These are phyloP conservation scores for Phalangium opilio DNA, from an alignment of 2,888 invertebrate species.

Conservation along the genomic window DNA sequence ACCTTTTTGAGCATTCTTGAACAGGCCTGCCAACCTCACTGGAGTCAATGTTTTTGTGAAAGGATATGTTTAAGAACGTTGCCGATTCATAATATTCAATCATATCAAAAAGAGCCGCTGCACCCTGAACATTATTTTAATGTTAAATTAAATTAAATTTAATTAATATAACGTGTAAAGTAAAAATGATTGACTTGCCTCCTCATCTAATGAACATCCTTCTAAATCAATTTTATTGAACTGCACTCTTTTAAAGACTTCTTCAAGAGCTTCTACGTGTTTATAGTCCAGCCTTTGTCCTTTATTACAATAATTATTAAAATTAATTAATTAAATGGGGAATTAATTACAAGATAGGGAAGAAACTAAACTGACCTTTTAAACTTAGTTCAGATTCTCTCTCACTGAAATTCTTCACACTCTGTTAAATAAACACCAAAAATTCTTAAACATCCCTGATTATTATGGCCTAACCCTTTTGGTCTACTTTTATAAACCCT, in stretches of 20 bases:
- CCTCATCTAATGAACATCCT: slow-evolving; percentile 51
- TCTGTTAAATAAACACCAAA: too few relatives aligned
- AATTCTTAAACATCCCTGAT: too few relatives aligned
- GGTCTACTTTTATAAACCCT: too few relatives aligned
- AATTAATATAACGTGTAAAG: not conserved
- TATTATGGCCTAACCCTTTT: too few relatives aligned
- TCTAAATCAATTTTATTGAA: slow-evolving; percentile 53
- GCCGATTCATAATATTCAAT: slow-evolving; percentile 81
- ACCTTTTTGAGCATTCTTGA: slow-evolving; percentile 62
- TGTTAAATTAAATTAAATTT: not conserved
- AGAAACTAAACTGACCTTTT: too few relatives aligned
- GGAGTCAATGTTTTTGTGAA: slow-evolving; percentile 56
- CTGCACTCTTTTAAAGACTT: slow-evolving; percentile 59
- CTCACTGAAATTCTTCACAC: too few relatives aligned
- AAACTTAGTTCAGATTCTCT: too few relatives aligned
- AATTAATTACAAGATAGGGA: too few relatives aligned
- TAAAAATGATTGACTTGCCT: slow-evolving; percentile 35
- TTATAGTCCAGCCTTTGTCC: slow-evolving; percentile 46
- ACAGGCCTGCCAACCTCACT: slow-evolving; percentile 67
- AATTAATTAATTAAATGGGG: too few relatives aligned
- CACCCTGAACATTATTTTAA: slow-evolving; percentile 33
- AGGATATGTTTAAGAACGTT: slow-evolving; percentile 54
- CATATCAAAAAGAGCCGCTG: slow-evolving; percentile 74
- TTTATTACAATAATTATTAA: slow-evolving; percentile 22
- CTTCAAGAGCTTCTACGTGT: slow-evolving; percentile 66